Percentiles rank a stretch among this genome's conserved stretches.
phyloP scores from a whole-genome alignment of 2,797 vertebrate genomes.

The Luscinia megarhynchos region DNA sequence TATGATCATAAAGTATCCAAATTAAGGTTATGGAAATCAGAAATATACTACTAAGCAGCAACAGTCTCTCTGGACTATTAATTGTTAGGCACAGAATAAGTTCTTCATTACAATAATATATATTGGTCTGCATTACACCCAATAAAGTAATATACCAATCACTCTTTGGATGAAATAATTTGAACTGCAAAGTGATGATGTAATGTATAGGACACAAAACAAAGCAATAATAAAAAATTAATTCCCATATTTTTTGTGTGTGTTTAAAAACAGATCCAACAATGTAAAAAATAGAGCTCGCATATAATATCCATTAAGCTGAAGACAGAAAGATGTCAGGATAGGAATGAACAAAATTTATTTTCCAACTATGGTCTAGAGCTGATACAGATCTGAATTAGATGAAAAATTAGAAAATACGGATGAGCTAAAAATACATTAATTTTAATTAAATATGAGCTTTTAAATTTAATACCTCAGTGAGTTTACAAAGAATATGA shows the following conservation, averaged over 20 bases:
- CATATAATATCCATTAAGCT: background rate
- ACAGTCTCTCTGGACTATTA: background rate
- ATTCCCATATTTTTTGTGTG: background rate
- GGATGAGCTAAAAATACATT: background rate
- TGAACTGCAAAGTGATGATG: background rate
- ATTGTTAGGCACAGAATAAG: background rate
- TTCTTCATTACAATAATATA: background rate
- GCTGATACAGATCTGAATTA: background rate
- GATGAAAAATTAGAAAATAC: background rate
- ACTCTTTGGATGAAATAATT: background rate
- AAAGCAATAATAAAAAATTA: background rate
- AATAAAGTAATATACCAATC: background rate
- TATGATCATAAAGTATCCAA: background rate
- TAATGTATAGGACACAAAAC: background rate
- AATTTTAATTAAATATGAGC: slow-evolving; percentile 10
- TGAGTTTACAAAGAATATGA: background rate
- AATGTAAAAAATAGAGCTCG: background rate
- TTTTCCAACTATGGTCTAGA: background rate
- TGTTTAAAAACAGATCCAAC: background rate
- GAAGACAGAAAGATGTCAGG: background rate
- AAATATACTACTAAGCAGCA: background rate
- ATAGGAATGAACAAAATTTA: background rate
- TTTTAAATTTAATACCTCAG: slow-evolving; percentile 1
- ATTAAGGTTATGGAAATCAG: background rate
- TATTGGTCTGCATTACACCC: background rate